Base-by-base conservation (phyloP, 2,113 vertebrate genomes). In the Oryzias javanicus region DNA sequence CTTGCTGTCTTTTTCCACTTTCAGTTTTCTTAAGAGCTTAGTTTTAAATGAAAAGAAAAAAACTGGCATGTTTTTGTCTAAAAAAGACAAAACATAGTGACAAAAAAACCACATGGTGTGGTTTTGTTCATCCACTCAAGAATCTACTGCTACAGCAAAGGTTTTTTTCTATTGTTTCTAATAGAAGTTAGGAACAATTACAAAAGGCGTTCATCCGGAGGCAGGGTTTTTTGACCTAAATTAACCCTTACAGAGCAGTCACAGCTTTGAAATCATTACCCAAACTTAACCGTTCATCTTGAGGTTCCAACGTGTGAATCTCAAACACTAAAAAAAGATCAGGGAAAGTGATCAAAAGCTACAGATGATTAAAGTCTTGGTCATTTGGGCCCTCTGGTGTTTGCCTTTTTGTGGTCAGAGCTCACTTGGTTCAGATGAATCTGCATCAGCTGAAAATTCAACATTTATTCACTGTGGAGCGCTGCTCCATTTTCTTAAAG, bases 401-500 rank as follows among this genome's bases (percentile, higher is more conserved):
- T 63, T 50, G 53, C 54, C 70, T 70, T 72, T 69, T 70, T 76
- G 71, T 71, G 67, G 72, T 78, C 70, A 74, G 46, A 69, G 67
- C 79, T 71, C 55, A 56, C 55, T 64, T 61, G 15, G 55, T 50
- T 70, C 70, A 67, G 64, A 51, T 81, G 70, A 85, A 74, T 77
- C 73, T 72, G 60, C 72, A 74, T 40, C 50, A 64, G 71, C 67
- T 80, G 69, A 81, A 82, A 80, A 72, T 88, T 86, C 70, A 82
- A 57, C 72, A 78, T 70, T 87, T 72, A 76, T 69, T 64, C 76
- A 83, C 64, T 67, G 72, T 62, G 59, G 73, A 83, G 79, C 25
- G 24, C 56, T 12, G 14, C 70, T 72, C 70, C 62, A 46, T 42
- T 72, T 75, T 81, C 79, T 91, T 91, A 91, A 91, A 91, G 89